Conservation (phyloP, 2,888 invertebrate species). For the Neoaliturus tenellus region DNA sequence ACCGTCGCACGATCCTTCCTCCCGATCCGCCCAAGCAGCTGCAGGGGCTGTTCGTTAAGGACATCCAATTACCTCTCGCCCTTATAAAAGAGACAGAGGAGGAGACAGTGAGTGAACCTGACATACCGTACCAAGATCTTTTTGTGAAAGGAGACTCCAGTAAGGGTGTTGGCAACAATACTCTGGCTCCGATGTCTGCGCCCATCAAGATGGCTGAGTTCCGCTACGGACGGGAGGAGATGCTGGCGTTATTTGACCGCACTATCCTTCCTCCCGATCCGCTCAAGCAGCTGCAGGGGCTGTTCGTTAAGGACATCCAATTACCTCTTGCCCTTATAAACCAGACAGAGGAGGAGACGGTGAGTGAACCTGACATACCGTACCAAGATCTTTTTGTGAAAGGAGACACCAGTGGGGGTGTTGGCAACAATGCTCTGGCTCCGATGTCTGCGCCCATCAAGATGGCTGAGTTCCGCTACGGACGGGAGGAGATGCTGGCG, state of each 20-base stretch:
- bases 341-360: slow-evolving; percentile 82
- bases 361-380: slow-evolving; percentile 69
- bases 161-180: slow-evolving; percentile 69
- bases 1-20: slow-evolving; percentile 78
- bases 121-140: no score
- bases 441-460: slow-evolving; percentile 76
- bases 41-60: slow-evolving; percentile 82
- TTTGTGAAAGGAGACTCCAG: background rate
- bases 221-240: slow-evolving; percentile 97
- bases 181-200: slow-evolving; percentile 73
- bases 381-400: no score
- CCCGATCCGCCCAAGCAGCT: slow-evolving; percentile 80
- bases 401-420: background rate
- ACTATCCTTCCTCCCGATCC: slow-evolving; percentile 81
- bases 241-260: slow-evolving; percentile 90
- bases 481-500: slow-evolving; percentile 97
- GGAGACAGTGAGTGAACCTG: slow-evolving; percentile 75
- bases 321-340: slow-evolving; percentile 83
- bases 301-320: slow-evolving; percentile 85
- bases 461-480: slow-evolving; percentile 90
- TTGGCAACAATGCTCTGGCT: slow-evolving; percentile 71
- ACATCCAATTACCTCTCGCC: slow-evolving; percentile 84
- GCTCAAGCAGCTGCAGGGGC: slow-evolving; percentile 77
- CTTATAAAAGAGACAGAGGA: slow-evolving; percentile 82
- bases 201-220: slow-evolving; percentile 83